Evolutionary conservation across 2,888 invertebrate species (phyloP).

Genomic region (Tricholauxania praeusta): DNA sequence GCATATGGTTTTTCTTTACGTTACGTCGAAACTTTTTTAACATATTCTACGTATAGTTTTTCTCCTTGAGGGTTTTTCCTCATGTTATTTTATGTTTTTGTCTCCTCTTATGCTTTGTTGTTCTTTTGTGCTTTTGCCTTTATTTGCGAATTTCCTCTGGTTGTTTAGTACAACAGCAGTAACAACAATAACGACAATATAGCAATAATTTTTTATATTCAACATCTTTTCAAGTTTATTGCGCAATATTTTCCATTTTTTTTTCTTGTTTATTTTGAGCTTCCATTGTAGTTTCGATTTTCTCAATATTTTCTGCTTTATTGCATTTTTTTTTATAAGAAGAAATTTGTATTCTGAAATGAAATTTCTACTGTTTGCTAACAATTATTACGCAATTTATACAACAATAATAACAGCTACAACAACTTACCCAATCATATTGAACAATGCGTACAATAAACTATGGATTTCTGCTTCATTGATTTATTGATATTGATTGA

Average conservation of each 20-base stretch:
- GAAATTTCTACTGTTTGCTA: neutral
- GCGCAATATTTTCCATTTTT: neutral
- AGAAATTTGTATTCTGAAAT: neutral
- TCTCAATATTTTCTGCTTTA: constrained; percentile 14
- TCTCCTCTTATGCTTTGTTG: constrained; percentile 1
- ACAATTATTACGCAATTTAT: constrained; percentile 29
- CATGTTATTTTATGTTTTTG: neutral
- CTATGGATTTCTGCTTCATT: constrained; percentile 19
- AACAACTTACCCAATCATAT: neutral
- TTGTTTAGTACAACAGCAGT: neutral
- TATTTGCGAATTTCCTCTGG: neutral
- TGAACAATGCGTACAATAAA: constrained; percentile 1
- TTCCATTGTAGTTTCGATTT: constrained; percentile 6
- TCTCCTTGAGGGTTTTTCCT: too few species aligned
- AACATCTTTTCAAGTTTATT: constrained; percentile 18
- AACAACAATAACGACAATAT: neutral
- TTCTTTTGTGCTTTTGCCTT: neutral
- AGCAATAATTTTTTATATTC: constrained; percentile 17
- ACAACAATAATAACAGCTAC: neutral
- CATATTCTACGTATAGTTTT: too few species aligned
- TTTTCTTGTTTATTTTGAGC: neutral
- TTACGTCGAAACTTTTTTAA: too few species aligned
- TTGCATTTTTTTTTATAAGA: constrained; percentile 14
- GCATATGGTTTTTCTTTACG: constrained; percentile 17
- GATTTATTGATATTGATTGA: constrained; percentile 8